Percentiles rank a stretch among this genome's conserved stretches.
Evolutionary conservation across 1,140 invertebrate species (phyloP).

Genomic region (Acromyrmex charruanus): DNA sequence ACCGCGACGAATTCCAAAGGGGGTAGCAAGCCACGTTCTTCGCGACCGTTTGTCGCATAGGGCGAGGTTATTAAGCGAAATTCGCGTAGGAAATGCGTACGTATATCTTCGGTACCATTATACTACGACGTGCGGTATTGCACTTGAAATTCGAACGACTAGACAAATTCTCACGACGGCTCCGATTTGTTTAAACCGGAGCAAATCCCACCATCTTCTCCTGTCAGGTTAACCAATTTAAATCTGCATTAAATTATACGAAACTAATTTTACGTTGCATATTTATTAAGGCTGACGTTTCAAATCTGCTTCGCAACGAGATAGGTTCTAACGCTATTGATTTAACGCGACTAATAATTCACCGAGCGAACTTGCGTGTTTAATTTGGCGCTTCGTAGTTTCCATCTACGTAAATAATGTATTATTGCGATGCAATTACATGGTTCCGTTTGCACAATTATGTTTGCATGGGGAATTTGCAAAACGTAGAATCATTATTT

Average conservation of each 20-base stretch:
- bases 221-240: background rate
- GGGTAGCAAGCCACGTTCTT: slow-evolving; percentile 43
- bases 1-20: slow-evolving; percentile 68
- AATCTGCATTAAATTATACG: slow-evolving; percentile 24
- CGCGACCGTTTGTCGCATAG: slow-evolving; percentile 23
- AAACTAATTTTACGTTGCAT: slow-evolving; percentile 27
- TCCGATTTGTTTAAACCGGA: slow-evolving; percentile 8
- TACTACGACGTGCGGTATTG: slow-evolving; percentile 24
- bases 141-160: slow-evolving; percentile 26
- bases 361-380: slow-evolving; percentile 19
- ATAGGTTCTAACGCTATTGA: slow-evolving; percentile 40
- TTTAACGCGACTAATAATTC: slow-evolving; percentile 53
- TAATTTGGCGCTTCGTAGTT: slow-evolving; percentile 35
- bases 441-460: slow-evolving; percentile 36
- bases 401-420: slow-evolving; percentile 31
- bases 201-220: background rate
- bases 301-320: slow-evolving; percentile 6
- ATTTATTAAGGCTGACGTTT: slow-evolving; percentile 22
- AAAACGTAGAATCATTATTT: slow-evolving; percentile 2
- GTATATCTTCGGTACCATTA: slow-evolving; percentile 40
- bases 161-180: slow-evolving; percentile 22
- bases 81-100: slow-evolving; percentile 38
- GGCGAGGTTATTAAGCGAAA: slow-evolving; percentile 51
- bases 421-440: slow-evolving; percentile 32
- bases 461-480: background rate